These are phyloP conservation scores for Epinotia bilunana DNA, from an alignment of 2,888 invertebrate species.

Conservation along the genomic window DNA sequence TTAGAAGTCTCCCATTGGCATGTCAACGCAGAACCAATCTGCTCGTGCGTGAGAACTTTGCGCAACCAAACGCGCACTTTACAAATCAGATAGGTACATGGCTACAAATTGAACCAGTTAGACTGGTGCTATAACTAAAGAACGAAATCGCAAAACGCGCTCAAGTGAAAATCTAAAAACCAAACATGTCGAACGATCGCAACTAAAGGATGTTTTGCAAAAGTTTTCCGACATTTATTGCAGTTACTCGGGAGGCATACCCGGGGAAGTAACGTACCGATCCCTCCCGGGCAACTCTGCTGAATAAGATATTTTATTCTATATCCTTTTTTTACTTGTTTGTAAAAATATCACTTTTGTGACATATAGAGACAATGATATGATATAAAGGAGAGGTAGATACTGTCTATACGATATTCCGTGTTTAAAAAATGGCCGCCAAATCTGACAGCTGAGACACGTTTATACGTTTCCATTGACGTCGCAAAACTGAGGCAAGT, in stretches of 20 bases:
- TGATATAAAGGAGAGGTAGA: no score
- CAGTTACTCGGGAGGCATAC: conserved; percentile 56
- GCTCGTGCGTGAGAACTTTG: conserved; percentile 23
- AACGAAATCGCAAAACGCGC: conserved; percentile 56
- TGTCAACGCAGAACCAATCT: neutral
- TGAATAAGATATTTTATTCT: conserved; percentile 56
- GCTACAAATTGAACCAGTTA: conserved; percentile 63
- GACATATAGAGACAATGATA: conserved; percentile 22
- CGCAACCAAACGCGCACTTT: conserved; percentile 40
- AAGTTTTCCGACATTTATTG: conserved; percentile 76
- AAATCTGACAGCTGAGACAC: no score
- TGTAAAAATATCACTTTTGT: conserved; percentile 50
- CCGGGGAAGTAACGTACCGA: conserved; percentile 45
- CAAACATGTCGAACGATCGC: conserved; percentile 69
- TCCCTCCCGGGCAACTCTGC: conserved; percentile 50
- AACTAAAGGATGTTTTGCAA: conserved; percentile 70
- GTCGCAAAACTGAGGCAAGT: no score
- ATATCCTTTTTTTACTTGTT: conserved; percentile 51
- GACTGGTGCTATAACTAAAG: conserved; percentile 64
- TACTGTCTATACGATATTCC: no score
- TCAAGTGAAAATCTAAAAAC: conserved; percentile 69
- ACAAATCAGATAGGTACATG: conserved; percentile 51
- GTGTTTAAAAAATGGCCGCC: no score
- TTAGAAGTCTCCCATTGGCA: neutral
- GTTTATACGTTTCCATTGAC: no score